Base-by-base conservation (phyloP, 2,888 invertebrate species). In the Synergus itoensis region DNA sequence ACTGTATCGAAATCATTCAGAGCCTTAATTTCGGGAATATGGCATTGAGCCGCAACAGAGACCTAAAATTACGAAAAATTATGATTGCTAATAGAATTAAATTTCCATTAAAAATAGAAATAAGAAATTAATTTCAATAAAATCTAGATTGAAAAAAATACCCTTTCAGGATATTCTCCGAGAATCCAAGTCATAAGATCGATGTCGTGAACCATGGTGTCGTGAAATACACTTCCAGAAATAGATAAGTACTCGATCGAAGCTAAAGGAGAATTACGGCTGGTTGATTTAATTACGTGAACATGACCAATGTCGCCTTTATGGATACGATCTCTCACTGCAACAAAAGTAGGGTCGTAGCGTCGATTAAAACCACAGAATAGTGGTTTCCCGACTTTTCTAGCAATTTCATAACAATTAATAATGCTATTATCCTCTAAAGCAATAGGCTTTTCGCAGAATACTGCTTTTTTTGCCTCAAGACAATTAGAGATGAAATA, bases 401-500 rank as follows among this genome's bases (percentile, higher is more conserved):
- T 93, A 0, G 96, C 95, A 0, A 93, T 91, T 64, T 94, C 93
- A 87, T 94, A 95, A 85, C 95, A 95, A 79, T 92, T 93, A 82
- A 92, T 92, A 0, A 94, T 94, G 11, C 93, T 93, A 41, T 93
- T 92, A 4, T 93, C 91, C 80, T 93, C 92, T 85, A 94, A 94
- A 0, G 95, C 94, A 12, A 96, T 94, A 0, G 96, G 96, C 86
- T 96, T 96, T 89, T 96, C 96, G 85, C 95, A 95, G 89, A 95
- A 95, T 0, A 96, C 95, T 28, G 94, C 94, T 87, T 95, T 96
- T 82, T 93, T 93, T 78, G 93, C 92, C 12, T 93, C 91, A 62
- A 95, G 90, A 1, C 94, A 93, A 80, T 92, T 93, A 0, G 92
- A 92, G 0, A 95, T 93, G 21, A 95, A 93, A 7, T 90, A 91